Evolutionary conservation across 2,888 invertebrate species (phyloP).

Genomic region (Ophion slaviceki): DNA sequence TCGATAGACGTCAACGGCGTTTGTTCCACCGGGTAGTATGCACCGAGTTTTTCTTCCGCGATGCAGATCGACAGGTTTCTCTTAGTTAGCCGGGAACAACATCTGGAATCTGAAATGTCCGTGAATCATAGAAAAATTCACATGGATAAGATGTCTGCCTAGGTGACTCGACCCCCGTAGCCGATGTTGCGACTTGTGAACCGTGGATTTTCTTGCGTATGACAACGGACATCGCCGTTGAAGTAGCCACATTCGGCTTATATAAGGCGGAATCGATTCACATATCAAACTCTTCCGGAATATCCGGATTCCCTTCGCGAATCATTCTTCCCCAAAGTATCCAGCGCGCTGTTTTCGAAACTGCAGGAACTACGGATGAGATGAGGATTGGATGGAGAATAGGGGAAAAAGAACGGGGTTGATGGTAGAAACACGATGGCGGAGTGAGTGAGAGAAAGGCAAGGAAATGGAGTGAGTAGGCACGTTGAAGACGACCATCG

Average conservation of each 20-base stretch:
- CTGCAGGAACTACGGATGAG: slow-evolving; percentile 50
- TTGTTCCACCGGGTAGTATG: slow-evolving; percentile 6
- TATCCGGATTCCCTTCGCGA: slow-evolving; percentile 11
- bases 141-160: too few relatives aligned
- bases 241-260: not conserved
- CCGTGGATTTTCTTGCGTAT: not conserved
- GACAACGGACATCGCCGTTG: not conserved
- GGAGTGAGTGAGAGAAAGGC: slow-evolving; percentile 20
- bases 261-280: slow-evolving; percentile 6
- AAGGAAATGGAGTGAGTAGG: slow-evolving; percentile 48
- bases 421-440: slow-evolving; percentile 28
- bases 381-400: slow-evolving; percentile 47
- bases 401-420: slow-evolving; percentile 15
- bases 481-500: slow-evolving; percentile 72
- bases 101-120: not conserved
- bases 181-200: not conserved
- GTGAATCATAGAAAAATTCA: too few relatives aligned
- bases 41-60: slow-evolving; percentile 1
- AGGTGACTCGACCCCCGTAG: not conserved
- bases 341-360: slow-evolving; percentile 38
- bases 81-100: not conserved
- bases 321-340: slow-evolving; percentile 38
- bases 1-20: slow-evolving; percentile 37
- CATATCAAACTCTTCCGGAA: slow-evolving; percentile 30
- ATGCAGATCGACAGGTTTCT: not conserved